Conservation (phyloP, 64 coral and sea anemone species). For the Acropora tenuis region DNA sequence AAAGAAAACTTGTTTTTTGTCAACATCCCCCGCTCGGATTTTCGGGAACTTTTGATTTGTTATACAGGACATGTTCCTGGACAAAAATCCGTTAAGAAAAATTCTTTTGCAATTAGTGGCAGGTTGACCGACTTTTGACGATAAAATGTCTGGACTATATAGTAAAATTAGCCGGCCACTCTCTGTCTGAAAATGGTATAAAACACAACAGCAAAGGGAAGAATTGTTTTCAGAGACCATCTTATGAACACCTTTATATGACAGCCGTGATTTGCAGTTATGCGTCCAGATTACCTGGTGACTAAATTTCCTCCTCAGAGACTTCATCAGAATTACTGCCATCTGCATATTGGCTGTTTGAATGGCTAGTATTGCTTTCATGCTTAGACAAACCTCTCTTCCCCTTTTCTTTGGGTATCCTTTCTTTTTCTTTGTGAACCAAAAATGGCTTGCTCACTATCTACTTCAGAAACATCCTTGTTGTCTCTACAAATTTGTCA, state of each 20-base stretch:
- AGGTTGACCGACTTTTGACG: conserved; percentile 46
- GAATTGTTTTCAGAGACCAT: conserved; percentile 1
- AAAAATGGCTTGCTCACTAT: not conserved
- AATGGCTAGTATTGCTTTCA: not conserved
- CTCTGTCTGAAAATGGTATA: not conserved
- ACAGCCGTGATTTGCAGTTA: not conserved
- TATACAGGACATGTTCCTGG: conserved; percentile 28
- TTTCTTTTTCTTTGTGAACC: conserved; percentile 15
- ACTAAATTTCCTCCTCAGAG: not conserved
- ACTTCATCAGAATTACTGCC: not conserved
- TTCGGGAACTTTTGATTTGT: conserved; percentile 36
- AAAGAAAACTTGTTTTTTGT: conserved; percentile 30
- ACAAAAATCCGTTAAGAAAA: conserved; percentile 37
- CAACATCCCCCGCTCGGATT: conserved; percentile 9
- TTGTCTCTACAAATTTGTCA: not conserved
- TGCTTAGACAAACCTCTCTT: conserved; percentile 2
- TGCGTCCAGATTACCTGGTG: conserved; percentile 26
- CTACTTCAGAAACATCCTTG: not conserved
- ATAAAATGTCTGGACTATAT: conserved; percentile 33
- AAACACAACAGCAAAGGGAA: not conserved
- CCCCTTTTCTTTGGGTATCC: not conserved
- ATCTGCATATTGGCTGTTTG: not conserved
- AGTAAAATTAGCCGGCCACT: not conserved
- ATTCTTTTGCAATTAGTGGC: conserved; percentile 47
- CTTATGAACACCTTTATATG: not conserved